Base-by-base conservation (phyloP, 2,888 invertebrate genomes). In the Polydrusus pterygomalis region DNA sequence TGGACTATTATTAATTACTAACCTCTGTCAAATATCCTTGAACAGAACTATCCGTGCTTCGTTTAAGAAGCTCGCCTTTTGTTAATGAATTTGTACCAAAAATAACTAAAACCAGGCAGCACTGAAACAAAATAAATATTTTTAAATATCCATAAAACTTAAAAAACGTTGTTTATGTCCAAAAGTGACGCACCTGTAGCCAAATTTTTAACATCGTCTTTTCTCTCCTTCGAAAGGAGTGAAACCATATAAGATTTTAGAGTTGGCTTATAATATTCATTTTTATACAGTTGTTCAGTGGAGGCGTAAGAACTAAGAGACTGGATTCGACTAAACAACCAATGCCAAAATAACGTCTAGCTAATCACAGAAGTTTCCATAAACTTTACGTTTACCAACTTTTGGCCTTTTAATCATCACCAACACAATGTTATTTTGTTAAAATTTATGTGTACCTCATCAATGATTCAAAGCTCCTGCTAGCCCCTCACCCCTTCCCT, bases 11-110 rank as follows among this genome's bases (percentile, higher is more conserved):
- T 18, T 20, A 58, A 58, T 38, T 5, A 38, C 81, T 81, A 89
- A 95, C 96, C 93, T 96, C 95, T 13, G 95, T 94, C 83, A 95
- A 89, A 86, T 96, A 96, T 86, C 93, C 95, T 84, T 91, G 91
- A 62, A 96, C 92, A 77, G 95, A 94, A 85, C 93, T 93, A 87
- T 96, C 96, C 58, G 94, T 94, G 87, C 93, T 93, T 85, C 94
- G 93, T 82, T 94, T 89, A 86, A 78, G 79, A 43, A 79, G 70
- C 30, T 81, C 71, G 60, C 78, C 49, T 34, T 25, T 34, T 40
- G 60, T 56, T 7, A 63, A 25, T 47, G 18, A 34, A 47, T 45
- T 64, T n/a, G 34, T 20, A 15, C 20, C 25, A 15, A 70, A 30
- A n/a, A 65, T 43, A 11, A 65, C 60, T 8, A 18, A 38, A 47